Base-by-base conservation (phyloP, 2,113 vertebrate genomes). In the Etheostoma cragini region DNA sequence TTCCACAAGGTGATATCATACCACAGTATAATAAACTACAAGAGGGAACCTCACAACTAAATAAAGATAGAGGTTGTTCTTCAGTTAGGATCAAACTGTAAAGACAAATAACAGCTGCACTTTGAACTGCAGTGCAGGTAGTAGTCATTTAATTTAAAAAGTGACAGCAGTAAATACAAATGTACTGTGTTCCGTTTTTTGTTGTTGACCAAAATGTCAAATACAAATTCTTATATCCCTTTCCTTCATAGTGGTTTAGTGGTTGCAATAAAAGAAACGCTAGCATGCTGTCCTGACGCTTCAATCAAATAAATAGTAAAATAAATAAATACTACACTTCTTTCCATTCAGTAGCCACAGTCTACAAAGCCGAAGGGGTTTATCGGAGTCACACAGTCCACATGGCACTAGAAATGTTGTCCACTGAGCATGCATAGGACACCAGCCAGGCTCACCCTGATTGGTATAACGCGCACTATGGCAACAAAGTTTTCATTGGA, bases 371-470 rank as follows among this genome's bases (percentile, higher is more conserved):
- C 84, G 81, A 85, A 79, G 63, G 56, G 70, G 70, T 60, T 89
- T 64, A 10, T 81, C 77, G 21, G 61, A 80, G 73, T 87, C 75
- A 81, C 74, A 72, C 58, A 78, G 82, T 84, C 68, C 47, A 85
- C 88, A 88, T 90, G 91, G 90, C 88, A 93, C 89, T 71, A 87
- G 81, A 88, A 69, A 85, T 69, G 80, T 82, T 62, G 74, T 87
- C 83, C 76, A 83, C 33, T 47, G 71, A 90, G 68, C 74, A 72
- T 70, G 19, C 47, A 50, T 24, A 61, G 66, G 67, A 85, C 53
- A 63, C 62, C 73, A 71, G 81, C 57, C 87, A 57, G 68, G 76
- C 61, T 84, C 52, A 12, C 26, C 69, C 83, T 63, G 82, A 86
- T 76, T 87, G 85, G 83, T 77, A 11, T 85, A 30, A 80, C 57